These are phyloP conservation scores for Phyto melanocephala DNA, from an alignment of 2,888 invertebrate species.

Conservation along the genomic window DNA sequence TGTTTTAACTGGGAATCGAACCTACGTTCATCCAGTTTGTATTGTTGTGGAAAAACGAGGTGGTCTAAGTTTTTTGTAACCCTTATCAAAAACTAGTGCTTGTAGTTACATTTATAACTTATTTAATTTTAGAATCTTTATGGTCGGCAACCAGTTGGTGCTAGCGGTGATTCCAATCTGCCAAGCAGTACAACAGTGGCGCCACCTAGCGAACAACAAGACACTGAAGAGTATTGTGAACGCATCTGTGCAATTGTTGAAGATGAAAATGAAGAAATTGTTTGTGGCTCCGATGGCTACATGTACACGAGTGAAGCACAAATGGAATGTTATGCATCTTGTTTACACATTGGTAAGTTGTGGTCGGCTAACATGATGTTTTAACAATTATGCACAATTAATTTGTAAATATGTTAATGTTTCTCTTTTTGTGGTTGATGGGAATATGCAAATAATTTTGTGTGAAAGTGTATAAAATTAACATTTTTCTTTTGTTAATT, in stretches of 20 bases:
- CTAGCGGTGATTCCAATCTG: conserved; percentile 1
- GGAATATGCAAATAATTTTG: neutral
- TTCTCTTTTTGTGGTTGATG: neutral
- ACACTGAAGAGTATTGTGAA: conserved; percentile 76
- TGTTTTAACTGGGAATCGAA: too few species aligned
- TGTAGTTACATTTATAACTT: neutral
- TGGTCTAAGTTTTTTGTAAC: too few species aligned
- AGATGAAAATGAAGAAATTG: conserved; percentile 76
- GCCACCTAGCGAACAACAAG: conserved; percentile 68
- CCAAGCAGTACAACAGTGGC: conserved; percentile 34
- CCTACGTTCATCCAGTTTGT: too few species aligned
- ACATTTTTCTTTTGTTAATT: neutral
- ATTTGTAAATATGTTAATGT: conserved; percentile 21
- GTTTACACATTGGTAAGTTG: conserved; percentile 75
- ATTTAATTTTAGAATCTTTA: conserved; percentile 65
- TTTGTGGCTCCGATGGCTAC: conserved; percentile 77
- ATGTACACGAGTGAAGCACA: conserved; percentile 78
- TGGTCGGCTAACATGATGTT: neutral
- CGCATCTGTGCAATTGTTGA: conserved; percentile 76
- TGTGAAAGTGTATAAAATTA: conserved; percentile 13
- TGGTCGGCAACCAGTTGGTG: conserved; percentile 66
- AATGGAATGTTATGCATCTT: conserved; percentile 76
- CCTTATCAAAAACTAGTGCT: too few species aligned
- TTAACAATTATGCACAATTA: neutral
- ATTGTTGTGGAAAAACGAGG: too few species aligned